A percentile compares a stretch with the other conserved stretches of the same genome.
phyloP scores from a whole-genome alignment of 2,113 vertebrate species.

The Microcebus griseorufus region DNA sequence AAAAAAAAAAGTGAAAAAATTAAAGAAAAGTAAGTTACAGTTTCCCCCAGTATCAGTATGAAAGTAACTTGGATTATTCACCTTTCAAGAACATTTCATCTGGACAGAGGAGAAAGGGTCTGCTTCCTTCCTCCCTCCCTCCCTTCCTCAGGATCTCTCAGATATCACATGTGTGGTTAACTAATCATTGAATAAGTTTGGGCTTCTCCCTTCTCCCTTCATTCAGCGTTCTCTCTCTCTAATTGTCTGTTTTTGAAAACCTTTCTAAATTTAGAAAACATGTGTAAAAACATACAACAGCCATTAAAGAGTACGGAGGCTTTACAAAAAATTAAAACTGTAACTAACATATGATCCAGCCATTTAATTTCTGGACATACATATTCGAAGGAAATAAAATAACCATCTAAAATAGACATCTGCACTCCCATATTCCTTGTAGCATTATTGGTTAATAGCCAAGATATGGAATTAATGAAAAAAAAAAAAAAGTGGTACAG shows the following conservation, averaged over 20 bases:
- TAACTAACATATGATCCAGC: not conserved
- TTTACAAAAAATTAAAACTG: not conserved
- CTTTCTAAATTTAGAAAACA: not conserved
- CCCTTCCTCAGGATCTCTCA: not conserved
- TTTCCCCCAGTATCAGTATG: not conserved
- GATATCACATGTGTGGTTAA: not conserved
- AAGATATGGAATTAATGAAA: not conserved
- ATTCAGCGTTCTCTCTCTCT: not conserved
- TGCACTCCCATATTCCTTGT: not conserved
- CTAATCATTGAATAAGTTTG: not conserved
- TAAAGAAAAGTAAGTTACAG: not conserved
- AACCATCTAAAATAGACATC: not conserved
- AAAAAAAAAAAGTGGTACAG: not conserved
- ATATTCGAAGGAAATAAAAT: not conserved
- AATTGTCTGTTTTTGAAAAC: not conserved
- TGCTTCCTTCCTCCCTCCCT: no score
- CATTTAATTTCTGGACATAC: not conserved
- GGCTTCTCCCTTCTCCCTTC: not conserved
- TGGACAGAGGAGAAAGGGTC: not conserved
- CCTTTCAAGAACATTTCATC: not conserved
- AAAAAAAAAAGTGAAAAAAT: not conserved
- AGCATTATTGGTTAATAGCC: not conserved
- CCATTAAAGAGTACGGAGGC: not conserved
- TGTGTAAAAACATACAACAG: not conserved
- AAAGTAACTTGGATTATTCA: not conserved